Evolutionary conservation across 2,888 invertebrate genomes (phyloP).

Genomic region (Diachrysia chrysitis): DNA sequence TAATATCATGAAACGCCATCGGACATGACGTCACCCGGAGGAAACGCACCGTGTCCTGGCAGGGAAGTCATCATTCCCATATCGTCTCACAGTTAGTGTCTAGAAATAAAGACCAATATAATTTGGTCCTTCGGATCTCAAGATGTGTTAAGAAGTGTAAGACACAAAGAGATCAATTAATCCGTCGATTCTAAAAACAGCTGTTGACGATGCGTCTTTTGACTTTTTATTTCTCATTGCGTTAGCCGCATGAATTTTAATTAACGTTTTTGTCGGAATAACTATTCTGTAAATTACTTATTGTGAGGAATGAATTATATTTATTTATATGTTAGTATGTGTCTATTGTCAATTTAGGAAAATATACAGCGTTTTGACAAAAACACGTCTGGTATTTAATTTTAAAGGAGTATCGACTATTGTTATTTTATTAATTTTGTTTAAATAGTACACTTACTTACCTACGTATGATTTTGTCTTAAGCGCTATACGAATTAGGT

Average conservation of each 20-base stretch:
- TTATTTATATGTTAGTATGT: too few relatives aligned
- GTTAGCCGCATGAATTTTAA: conserved; percentile 52
- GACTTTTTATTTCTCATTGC: conserved; percentile 71
- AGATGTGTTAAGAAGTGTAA: conserved; percentile 25
- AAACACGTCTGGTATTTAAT: too few relatives aligned
- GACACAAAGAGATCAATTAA: conserved; percentile 62
- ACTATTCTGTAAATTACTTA: too few relatives aligned
- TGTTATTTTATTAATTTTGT: too few relatives aligned
- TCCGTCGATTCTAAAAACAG: conserved; percentile 82
- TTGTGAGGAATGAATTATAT: too few relatives aligned
- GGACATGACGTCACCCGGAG: conserved; percentile 82
- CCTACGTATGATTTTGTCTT: too few relatives aligned
- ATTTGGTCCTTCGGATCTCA: conserved; percentile 49
- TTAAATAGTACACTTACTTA: too few relatives aligned
- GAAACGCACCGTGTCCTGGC: conserved; percentile 80
- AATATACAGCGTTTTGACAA: too few relatives aligned
- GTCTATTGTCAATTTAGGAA: too few relatives aligned
- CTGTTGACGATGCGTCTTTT: conserved; percentile 81
- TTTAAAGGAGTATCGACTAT: too few relatives aligned
- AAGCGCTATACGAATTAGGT: too few relatives aligned
- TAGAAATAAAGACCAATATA: conserved; percentile 78
- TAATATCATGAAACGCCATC: conserved; percentile 58
- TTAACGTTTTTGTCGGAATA: conserved; percentile 42
- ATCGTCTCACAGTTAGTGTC: conserved; percentile 71
- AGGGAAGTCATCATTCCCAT: conserved; percentile 86